A percentile compares a stretch with the other conserved stretches of the same genome.
Conservation (phyloP, 2,888 invertebrate species). For the Lycia hirtaria region DNA sequence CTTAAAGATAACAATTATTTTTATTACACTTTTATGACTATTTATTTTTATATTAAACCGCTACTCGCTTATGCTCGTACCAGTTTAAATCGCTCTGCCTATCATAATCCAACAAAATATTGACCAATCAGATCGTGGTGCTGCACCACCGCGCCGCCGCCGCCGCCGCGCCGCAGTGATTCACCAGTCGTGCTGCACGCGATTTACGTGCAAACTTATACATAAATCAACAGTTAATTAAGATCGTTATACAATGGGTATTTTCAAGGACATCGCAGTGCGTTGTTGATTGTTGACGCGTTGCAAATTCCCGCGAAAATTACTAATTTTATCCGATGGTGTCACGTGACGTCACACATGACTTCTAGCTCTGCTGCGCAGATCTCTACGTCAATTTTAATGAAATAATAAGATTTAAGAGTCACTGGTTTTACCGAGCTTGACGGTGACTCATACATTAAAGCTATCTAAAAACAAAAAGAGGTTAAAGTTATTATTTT, state of each 20-base stretch:
- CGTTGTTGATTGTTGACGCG: constrained; percentile 44
- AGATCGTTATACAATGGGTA: constrained; percentile 51
- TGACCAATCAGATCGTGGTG: constrained; percentile 42
- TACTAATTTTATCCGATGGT: constrained; percentile 45
- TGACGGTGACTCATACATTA: not conserved
- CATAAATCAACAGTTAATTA: constrained; percentile 57
- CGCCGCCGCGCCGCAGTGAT: constrained; percentile 33
- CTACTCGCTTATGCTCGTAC: constrained; percentile 1
- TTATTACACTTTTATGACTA: not conserved
- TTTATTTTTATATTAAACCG: not conserved
- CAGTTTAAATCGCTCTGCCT: constrained; percentile 2
- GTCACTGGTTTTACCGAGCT: constrained; percentile 16
- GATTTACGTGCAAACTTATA: constrained; percentile 53
- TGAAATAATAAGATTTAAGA: constrained; percentile 4
- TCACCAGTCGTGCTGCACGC: constrained; percentile 49
- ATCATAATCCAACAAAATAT: constrained; percentile 46
- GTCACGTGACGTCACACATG: constrained; percentile 43
- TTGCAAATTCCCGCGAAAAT: constrained; percentile 54
- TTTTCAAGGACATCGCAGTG: constrained; percentile 39
- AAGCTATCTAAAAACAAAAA: not conserved
- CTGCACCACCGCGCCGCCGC: too few species aligned
- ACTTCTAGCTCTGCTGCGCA: not conserved
- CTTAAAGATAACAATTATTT: not conserved
- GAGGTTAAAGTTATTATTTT: not conserved
- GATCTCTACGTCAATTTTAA: constrained; percentile 8